Evolutionary conservation across 2,797 vertebrate species (phyloP), one percentile per base, ranked within the genome.

Genomic region (Passerculus sandwichensis): DNA sequence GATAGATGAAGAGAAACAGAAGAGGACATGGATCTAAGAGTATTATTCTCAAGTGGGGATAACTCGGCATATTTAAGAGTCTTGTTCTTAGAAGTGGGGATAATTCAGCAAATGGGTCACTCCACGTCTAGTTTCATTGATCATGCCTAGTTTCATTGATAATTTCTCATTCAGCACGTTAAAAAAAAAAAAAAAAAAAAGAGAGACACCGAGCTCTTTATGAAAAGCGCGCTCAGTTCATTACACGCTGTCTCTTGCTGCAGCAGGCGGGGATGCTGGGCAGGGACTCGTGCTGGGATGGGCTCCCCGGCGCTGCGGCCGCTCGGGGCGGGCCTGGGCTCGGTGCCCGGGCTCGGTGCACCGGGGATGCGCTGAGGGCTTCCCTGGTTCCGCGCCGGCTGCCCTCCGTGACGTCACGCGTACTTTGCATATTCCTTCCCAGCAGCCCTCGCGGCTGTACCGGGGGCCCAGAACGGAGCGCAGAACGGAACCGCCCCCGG

Each of bases 401-500:
- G 45, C 1, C 27, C 27, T 29, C 21, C 1, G 16, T 76, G 73
- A 62, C 73, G 59, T 62, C 59, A 62, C 23, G 14, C 45, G 2
- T 3, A 11, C 2, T 76, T 76, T 62, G 23, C 73, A 76, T 76
- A n/a, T n/a, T 13, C 3, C 18, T 3, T 76, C 73, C 73, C 73
- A n/a, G 47, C 73, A 62, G 36, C 73, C 73, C 3, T n/a, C 10
- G 73, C 73, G 73, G 56, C 2, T 3, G 23, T 4, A n/a, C 1
- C 73, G 45, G 23, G 29, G 23, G 17, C 30, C 2, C 57, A 9
- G 30, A 61, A 27, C 36, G 34, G 29, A 5, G 45, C 1, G 17
- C 36, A n/a, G 29, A 70, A 5, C 6, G 15, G 19, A 53, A 22
- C 1, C 0, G 3, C 3, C 4, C 4, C 13, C 30, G 26, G 11